A percentile compares a stretch with the other conserved stretches of the same genome.
Conservation (phyloP, 2,888 invertebrate species). For the Polylopha cassiicola region DNA sequence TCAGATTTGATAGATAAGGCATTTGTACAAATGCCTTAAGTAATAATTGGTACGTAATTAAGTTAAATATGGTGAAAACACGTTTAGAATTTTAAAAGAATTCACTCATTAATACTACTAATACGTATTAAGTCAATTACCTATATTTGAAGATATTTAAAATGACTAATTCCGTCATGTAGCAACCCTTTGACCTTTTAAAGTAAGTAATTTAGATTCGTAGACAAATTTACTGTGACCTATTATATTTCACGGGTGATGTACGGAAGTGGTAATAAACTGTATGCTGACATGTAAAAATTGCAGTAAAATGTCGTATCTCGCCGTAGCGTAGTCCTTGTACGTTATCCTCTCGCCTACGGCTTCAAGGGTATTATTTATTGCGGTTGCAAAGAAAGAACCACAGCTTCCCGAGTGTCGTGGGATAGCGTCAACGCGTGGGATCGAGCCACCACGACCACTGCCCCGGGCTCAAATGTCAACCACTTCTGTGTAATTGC, state of each 20-base stretch:
- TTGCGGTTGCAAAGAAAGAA: slow-evolving; percentile 45
- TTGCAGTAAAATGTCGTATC: slow-evolving; percentile 53
- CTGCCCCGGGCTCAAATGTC: slow-evolving; percentile 55
- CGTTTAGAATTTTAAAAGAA: no score
- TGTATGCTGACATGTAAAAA: slow-evolving; percentile 57
- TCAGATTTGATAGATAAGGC: no score
- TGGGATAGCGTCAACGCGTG: slow-evolving; percentile 43
- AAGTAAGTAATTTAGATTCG: slow-evolving; percentile 37
- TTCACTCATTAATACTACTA: no score
- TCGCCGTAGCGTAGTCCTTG: slow-evolving; percentile 41
- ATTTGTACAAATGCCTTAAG: no score
- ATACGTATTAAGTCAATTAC: no score
- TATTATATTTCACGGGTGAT: slow-evolving; percentile 57
- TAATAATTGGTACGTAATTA: no score
- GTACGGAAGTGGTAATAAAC: slow-evolving; percentile 51
- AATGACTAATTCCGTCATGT: slow-evolving; percentile 43
- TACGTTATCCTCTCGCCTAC: slow-evolving; percentile 34
- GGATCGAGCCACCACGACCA: slow-evolving; percentile 42
- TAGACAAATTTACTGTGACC: slow-evolving; percentile 33
- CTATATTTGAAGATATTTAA: no score
- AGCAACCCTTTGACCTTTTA: slow-evolving; percentile 44
- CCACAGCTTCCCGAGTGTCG: slow-evolving; percentile 62
- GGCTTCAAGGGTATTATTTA: slow-evolving; percentile 41
- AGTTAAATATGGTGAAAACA: no score
- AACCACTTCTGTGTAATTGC: slow-evolving; percentile 58